These are phyloP conservation scores for Lagocephalus sceleratus DNA, from an alignment of 2,797 vertebrate genomes.

Conservation along the genomic window DNA sequence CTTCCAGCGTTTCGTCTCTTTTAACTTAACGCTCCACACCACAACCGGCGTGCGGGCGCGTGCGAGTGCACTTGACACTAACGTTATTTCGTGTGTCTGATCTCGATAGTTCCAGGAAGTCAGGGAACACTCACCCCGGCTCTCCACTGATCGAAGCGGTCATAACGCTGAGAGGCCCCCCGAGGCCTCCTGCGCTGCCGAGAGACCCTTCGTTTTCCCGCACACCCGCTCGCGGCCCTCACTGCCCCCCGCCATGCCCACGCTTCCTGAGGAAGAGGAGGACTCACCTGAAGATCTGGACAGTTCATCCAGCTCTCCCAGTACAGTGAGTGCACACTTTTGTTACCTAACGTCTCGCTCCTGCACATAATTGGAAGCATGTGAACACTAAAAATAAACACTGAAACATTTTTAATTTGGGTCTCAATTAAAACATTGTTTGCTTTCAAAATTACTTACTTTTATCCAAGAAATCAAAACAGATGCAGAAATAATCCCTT, in stretches of 20 bases:
- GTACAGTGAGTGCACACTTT: conserved; percentile 77
- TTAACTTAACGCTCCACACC: no score
- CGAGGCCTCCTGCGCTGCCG: conserved; percentile 44
- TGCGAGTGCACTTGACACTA: not conserved
- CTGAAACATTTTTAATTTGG: not conserved
- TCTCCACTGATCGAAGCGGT: conserved; percentile 60
- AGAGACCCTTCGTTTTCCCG: conserved; percentile 60
- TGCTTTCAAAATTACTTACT: no score
- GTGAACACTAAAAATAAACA: conserved; percentile 5
- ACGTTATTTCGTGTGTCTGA: no score
- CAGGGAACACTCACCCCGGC: conserved; percentile 60
- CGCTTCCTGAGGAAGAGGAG: conserved; percentile 89
- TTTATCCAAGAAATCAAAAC: no score
- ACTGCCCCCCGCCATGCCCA: conserved; percentile 83
- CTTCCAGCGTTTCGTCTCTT: not conserved
- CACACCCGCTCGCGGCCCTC: conserved; percentile 69
- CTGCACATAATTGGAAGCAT: not conserved
- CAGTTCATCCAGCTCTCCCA: conserved; percentile 76
- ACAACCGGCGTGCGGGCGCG: not conserved
- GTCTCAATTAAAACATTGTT: no score
- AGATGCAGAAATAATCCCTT: no score
- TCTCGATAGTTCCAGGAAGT: conserved; percentile 48
- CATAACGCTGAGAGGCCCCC: conserved; percentile 25
- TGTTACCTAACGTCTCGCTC: conserved; percentile 1
- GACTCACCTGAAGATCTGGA: conserved; percentile 85